Conservation (phyloP, 2,888 invertebrate genomes). For the Drosophila dives region DNA sequence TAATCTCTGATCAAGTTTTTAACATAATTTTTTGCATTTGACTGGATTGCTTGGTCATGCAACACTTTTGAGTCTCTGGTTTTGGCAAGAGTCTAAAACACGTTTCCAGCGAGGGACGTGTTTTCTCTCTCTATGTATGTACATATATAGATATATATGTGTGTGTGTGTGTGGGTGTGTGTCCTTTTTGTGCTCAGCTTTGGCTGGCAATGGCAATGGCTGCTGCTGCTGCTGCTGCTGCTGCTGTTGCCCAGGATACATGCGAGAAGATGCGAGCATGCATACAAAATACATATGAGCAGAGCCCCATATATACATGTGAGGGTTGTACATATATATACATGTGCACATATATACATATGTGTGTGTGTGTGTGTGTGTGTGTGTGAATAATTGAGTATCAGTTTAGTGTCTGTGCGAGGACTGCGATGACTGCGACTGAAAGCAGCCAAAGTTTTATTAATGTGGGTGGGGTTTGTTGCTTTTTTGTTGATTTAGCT, state of each 20-base stretch:
- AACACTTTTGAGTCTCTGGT: slow-evolving; percentile 26
- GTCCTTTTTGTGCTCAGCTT: slow-evolving; percentile 54
- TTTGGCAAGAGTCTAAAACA: slow-evolving; percentile 18
- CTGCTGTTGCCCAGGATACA: slow-evolving; percentile 61
- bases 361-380: slow-evolving; percentile 31
- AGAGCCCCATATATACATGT: slow-evolving; percentile 32
- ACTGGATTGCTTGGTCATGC: slow-evolving; percentile 21
- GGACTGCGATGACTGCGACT: slow-evolving; percentile 52
- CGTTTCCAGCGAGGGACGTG: slow-evolving; percentile 17
- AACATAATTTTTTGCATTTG: slow-evolving; percentile 16
- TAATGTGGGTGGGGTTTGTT: slow-evolving; percentile 66
- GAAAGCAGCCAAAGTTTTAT: slow-evolving; percentile 76
- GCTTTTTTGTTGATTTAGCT: slow-evolving; percentile 71
- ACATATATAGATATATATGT: slow-evolving; percentile 10
- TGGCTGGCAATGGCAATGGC: slow-evolving; percentile 78
- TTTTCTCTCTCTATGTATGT: slow-evolving; percentile 13
- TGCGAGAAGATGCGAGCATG: slow-evolving; percentile 41
- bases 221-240: slow-evolving; percentile 61
- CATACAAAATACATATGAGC: slow-evolving; percentile 45
- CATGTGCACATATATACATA: slow-evolving; percentile 14
- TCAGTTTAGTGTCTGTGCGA: slow-evolving; percentile 73
- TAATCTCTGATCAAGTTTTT: slow-evolving; percentile 12
- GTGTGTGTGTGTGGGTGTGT: slow-evolving; percentile 40
- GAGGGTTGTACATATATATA: slow-evolving; percentile 30
- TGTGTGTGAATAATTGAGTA: slow-evolving; percentile 74